A percentile compares a stretch with the other conserved stretches of the same genome.
Evolutionary conservation across 2,113 vertebrate species (phyloP).

Genomic region (Paraplagusia blochii): DNA sequence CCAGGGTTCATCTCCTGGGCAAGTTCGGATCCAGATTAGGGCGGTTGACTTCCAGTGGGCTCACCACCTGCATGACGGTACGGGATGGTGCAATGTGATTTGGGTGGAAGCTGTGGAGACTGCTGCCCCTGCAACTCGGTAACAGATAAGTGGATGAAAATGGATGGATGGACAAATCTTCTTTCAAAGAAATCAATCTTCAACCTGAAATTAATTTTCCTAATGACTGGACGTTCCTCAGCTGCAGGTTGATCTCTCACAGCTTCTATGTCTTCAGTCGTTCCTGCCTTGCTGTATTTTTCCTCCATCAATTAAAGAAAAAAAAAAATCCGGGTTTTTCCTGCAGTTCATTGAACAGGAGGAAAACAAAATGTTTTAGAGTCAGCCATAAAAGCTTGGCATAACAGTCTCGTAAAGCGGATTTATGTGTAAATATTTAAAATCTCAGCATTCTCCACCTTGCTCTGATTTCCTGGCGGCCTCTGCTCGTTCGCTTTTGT

Average conservation of each 20-base stretch:
- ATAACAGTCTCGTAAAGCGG: constrained; percentile 11
- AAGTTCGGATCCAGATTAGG: no score
- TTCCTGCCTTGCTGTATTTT: neutral
- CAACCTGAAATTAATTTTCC: constrained; percentile 11
- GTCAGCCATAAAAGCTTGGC: constrained; percentile 30
- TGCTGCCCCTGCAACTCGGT: no score
- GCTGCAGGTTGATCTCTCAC: neutral
- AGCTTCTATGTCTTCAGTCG: constrained; percentile 2
- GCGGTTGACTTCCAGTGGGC: no score
- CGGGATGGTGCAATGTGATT: no score
- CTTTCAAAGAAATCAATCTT: no score
- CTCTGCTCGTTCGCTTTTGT: constrained; percentile 18
- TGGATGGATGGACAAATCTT: no score
- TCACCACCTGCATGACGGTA: no score
- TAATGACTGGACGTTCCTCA: constrained; percentile 2
- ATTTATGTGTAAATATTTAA: constrained; percentile 22
- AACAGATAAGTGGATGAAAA: no score
- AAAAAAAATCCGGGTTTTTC: neutral
- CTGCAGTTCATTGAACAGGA: constrained; percentile 6
- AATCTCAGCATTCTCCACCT: constrained; percentile 22
- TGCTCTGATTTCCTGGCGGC: constrained; percentile 9
- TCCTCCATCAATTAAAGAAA: constrained; percentile 5
- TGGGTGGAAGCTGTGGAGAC: no score
- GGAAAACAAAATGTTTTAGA: constrained; percentile 20
- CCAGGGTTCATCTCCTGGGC: no score